A percentile compares a stretch with the other conserved stretches of the same genome.
These are phyloP conservation scores for Tychaedon coryphoeus DNA, from an alignment of 2,113 vertebrate genomes.

Conservation along the genomic window DNA sequence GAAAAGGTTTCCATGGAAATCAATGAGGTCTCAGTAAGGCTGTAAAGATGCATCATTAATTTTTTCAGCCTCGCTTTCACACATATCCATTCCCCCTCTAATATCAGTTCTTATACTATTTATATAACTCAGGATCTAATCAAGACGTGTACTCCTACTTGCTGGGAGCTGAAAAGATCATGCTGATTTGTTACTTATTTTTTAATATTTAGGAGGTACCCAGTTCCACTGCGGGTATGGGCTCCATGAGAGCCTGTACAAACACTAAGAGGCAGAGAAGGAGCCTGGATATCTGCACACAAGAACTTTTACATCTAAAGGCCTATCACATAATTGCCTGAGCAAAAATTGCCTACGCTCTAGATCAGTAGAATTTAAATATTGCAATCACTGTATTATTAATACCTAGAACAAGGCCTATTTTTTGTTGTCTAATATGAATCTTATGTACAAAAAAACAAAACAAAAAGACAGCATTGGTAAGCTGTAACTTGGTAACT, in stretches of 20 bases:
- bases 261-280: background rate
- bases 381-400: background rate
- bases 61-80: constrained; percentile 54
- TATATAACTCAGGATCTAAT: constrained; percentile 64
- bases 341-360: background rate
- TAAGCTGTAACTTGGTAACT: background rate
- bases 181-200: constrained; percentile 46
- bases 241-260: background rate
- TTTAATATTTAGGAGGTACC: constrained; percentile 51
- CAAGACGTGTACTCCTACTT: constrained; percentile 43
- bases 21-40: constrained; percentile 59
- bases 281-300: background rate
- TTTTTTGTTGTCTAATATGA: background rate
- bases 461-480: background rate
- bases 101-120: constrained; percentile 60
- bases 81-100: constrained; percentile 36
- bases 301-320: background rate
- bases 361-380: background rate
- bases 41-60: constrained; percentile 66
- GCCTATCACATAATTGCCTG: background rate
- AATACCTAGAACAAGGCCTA: background rate
- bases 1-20: constrained; percentile 67
- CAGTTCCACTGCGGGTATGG: background rate
- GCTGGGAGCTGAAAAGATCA: constrained; percentile 49
- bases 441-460: background rate